Evolutionary conservation across 1,140 invertebrate species (phyloP).

Genomic region (Cydia strobilella): DNA sequence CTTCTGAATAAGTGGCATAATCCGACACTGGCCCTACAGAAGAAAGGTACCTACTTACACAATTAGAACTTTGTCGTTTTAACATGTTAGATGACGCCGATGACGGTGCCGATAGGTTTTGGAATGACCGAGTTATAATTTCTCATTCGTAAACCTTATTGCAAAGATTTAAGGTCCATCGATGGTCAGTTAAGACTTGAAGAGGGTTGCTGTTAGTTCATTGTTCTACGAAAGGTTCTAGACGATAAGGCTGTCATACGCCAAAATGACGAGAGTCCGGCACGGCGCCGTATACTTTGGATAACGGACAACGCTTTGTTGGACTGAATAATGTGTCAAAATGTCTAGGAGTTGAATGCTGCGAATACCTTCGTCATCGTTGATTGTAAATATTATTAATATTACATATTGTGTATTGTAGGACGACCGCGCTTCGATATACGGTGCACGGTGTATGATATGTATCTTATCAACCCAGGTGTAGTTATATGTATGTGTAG

Average conservation of each 20-base stretch:
- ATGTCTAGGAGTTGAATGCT: neutral
- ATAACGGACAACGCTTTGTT: conserved; percentile 5
- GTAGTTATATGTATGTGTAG: too few relatives aligned
- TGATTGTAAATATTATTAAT: neutral
- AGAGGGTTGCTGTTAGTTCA: too few relatives aligned
- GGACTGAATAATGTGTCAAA: neutral
- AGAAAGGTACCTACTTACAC: too few relatives aligned
- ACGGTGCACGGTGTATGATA: too few relatives aligned
- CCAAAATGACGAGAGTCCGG: neutral
- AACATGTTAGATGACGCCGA: too few relatives aligned
- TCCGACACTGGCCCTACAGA: too few relatives aligned
- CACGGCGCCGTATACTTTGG: neutral
- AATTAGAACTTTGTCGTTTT: too few relatives aligned
- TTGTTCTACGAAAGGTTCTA: neutral
- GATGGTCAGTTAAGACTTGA: neutral
- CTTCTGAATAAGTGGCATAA: too few relatives aligned
- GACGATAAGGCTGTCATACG: neutral
- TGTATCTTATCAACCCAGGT: too few relatives aligned
- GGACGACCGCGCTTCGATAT: too few relatives aligned
- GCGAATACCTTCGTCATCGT: conserved; percentile 1
- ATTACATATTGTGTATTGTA: neutral
- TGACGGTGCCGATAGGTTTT: neutral
- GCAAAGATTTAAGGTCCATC: too few relatives aligned
- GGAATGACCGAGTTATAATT: neutral
- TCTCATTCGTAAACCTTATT: neutral